Base-by-base conservation (phyloP, 2,797 vertebrate species). In the Myiotriccus ornatus region DNA sequence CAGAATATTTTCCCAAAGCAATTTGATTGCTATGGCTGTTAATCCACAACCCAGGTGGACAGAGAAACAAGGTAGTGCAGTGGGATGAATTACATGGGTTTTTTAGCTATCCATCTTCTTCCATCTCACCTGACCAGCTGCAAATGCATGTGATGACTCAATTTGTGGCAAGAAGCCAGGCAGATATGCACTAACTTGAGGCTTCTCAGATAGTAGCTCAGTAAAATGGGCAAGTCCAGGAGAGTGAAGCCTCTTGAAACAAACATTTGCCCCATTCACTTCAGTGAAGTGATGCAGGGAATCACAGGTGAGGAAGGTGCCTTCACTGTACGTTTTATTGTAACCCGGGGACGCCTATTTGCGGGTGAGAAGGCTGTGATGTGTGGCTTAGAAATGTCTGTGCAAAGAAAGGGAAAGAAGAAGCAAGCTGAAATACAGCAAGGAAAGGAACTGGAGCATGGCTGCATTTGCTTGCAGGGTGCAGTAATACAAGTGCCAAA, bases 401-500 rank as follows among this genome's bases (percentile, higher is more conserved):
- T 69, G 69, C 28, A 57, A 78, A 65, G 9, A n/a, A 77, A n/a
- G 0, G 1, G 14, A 11, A 60, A 86, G 56, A 64, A 50, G 34
- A 23, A 84, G 24, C 20, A 57, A 57, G 27, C 35, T 14, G 12
- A 62, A 69, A 71, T 25, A 34, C 6, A 49, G n/a, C 18, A 68
- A 62, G 27, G 0, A 3, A 46, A 71, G 37, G n/a, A 79, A 14
- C 7, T 23, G n/a, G 34, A 69, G 27, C 19, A 77, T 74, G 59
- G 28, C 13, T 53, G 62, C 1, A 0, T 69, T 87, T 78, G 27
- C 37, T 43, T 57, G 34, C 37, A 84, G 49, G 30, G 16, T 52
- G 25, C 23, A 44, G 32, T 52, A 53, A 41, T 12, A 35, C 0
- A 0, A 28, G 10, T 0, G 2, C 9, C 2, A 1, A n/a, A 35